A percentile compares a stretch with the other conserved stretches of the same genome.
Evolutionary conservation across 2,113 vertebrate species (phyloP).

Genomic region (Protobothrops flavoviridis): DNA sequence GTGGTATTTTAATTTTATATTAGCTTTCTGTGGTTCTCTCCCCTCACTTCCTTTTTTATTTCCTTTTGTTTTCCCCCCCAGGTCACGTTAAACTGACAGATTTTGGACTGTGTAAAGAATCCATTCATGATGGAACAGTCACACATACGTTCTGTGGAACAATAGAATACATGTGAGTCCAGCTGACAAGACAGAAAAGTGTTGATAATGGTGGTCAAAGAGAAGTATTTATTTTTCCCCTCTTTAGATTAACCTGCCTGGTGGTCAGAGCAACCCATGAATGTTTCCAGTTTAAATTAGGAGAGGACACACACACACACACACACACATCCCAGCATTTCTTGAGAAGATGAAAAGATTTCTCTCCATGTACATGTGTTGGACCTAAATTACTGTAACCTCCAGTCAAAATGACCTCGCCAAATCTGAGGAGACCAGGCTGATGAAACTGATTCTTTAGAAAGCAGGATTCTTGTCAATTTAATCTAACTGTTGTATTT

Average conservation of each 20-base stretch:
- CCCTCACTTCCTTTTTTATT: background rate
- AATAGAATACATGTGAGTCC: constrained; percentile 98
- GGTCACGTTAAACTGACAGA: constrained; percentile 98
- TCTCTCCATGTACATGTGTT: background rate
- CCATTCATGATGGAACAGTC: constrained; percentile 97
- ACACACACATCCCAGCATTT: background rate
- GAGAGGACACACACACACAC: background rate
- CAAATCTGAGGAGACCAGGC: background rate
- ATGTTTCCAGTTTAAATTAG: background rate
- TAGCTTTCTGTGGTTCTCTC: background rate
- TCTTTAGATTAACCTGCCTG: background rate
- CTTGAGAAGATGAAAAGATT: background rate
- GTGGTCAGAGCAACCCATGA: background rate
- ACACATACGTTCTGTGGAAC: constrained; percentile 99
- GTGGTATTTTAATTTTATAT: background rate
- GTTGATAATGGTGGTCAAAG: constrained; percentile 58
- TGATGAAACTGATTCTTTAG: background rate
- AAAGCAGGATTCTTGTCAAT: background rate
- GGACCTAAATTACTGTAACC: background rate
- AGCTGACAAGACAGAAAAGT: constrained; percentile 65
- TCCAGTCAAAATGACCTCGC: background rate
- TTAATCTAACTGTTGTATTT: background rate
- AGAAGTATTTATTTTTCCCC: constrained; percentile 57
- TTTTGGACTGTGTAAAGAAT: constrained; percentile 98
- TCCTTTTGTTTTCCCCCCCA: constrained; percentile 52